Percentiles rank a stretch among this genome's conserved stretches.
Evolutionary conservation across 2,797 vertebrate species (phyloP).

Genomic region (Prionace glauca): DNA sequence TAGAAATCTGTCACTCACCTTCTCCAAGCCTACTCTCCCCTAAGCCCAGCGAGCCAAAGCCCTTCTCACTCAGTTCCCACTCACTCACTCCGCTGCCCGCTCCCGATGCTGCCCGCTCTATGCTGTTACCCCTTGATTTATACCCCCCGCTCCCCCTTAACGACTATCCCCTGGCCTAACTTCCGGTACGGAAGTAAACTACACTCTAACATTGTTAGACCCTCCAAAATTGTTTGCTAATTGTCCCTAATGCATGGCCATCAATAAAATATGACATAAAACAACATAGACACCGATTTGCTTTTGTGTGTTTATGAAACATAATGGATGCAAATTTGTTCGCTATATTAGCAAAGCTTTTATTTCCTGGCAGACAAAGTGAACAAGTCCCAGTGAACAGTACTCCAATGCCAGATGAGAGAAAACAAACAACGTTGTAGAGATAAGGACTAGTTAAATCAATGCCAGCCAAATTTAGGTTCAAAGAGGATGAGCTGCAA

Average conservation of each 20-base stretch:
- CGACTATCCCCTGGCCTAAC: no score
- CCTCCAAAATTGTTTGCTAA: neutral
- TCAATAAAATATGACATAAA: neutral
- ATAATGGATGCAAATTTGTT: neutral
- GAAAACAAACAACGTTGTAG: neutral
- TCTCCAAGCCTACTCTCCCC: no score
- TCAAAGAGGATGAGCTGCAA: neutral
- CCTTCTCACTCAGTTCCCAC: no score
- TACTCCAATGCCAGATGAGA: neutral
- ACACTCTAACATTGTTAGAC: no score
- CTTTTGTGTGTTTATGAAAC: neutral
- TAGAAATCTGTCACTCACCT: no score
- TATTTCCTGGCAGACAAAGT: neutral
- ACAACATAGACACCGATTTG: neutral
- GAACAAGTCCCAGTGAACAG: neutral
- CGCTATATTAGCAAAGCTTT: neutral
- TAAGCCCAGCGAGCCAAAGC: no score
- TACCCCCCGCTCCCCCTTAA: no score
- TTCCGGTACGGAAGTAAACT: no score
- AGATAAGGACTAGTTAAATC: neutral
- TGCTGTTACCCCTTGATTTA: no score
- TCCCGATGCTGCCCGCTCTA: no score
- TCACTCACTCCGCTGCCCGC: no score
- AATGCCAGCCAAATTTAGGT: neutral
- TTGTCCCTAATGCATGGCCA: neutral